Evolutionary conservation across 2,888 invertebrate genomes (phyloP).

Genomic region (Harpalus rubripes): DNA sequence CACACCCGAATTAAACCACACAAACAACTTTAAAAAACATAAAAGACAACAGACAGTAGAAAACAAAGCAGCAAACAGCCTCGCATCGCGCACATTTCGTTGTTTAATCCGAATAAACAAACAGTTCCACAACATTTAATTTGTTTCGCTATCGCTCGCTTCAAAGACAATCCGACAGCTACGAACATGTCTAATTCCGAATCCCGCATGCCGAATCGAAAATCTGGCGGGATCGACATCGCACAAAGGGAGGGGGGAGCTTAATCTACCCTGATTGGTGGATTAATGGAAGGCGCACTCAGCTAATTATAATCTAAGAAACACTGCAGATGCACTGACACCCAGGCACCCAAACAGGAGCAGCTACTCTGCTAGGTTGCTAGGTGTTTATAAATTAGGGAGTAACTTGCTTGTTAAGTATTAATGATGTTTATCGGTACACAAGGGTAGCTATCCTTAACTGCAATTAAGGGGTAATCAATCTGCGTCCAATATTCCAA

Average conservation of each 20-base stretch:
- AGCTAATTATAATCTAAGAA: constrained; percentile 40
- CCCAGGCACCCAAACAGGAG: not conserved
- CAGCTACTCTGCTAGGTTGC: not conserved
- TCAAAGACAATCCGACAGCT: constrained; percentile 48
- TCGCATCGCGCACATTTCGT: constrained; percentile 36
- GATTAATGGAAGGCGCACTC: constrained; percentile 36
- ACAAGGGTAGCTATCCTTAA: not conserved
- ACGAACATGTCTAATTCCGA: constrained; percentile 26
- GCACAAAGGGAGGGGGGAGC: constrained; percentile 10
- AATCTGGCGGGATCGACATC: constrained; percentile 23
- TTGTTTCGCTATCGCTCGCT: constrained; percentile 39
- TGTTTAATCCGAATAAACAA: constrained; percentile 48
- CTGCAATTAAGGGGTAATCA: constrained; percentile 1
- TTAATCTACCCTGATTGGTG: constrained; percentile 37
- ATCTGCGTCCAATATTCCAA: not conserved
- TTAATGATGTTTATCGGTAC: constrained; percentile 19
- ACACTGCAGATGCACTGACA: not conserved
- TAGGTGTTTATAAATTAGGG: constrained; percentile 27
- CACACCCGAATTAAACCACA: constrained; percentile 28
- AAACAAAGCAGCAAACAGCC: constrained; percentile 25
- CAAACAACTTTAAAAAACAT: constrained; percentile 35
- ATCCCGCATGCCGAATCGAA: constrained; percentile 33
- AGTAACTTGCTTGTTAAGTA: constrained; percentile 35
- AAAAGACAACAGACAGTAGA: constrained; percentile 6
- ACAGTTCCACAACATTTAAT: constrained; percentile 49